Evolutionary conservation across 2,888 invertebrate genomes (phyloP).

Genomic region (Crematogaster levior): DNA sequence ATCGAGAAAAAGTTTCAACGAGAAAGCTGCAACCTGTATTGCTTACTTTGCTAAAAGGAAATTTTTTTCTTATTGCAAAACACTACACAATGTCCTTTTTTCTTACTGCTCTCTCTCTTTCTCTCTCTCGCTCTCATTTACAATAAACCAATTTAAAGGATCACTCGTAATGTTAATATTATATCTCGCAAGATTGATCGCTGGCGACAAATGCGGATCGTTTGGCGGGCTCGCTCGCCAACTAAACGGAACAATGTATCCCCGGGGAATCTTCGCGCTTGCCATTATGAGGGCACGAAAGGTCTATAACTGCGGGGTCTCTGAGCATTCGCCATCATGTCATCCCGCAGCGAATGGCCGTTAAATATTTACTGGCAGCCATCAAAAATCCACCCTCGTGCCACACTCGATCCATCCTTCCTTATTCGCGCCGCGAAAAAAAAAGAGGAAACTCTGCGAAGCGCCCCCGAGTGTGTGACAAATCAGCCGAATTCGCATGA

Average conservation of each 20-base stretch:
- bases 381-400: constrained; percentile 66
- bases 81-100: background rate
- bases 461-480: background rate
- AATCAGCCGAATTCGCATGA: constrained; percentile 19
- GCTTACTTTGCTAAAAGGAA: background rate
- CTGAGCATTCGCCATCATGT: constrained; percentile 52
- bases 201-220: constrained; percentile 25
- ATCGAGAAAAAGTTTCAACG: background rate
- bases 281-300: constrained; percentile 53
- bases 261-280: constrained; percentile 48
- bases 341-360: constrained; percentile 66
- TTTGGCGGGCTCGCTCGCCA: constrained; percentile 18
- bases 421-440: background rate
- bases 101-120: no score
- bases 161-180: constrained; percentile 13
- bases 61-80: background rate
- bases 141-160: background rate
- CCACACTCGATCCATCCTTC: constrained; percentile 27
- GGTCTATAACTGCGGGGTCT: constrained; percentile 23
- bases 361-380: constrained; percentile 75
- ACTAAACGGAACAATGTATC: constrained; percentile 31
- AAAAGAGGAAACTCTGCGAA: background rate
- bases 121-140: background rate
- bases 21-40: background rate
- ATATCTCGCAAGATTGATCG: constrained; percentile 2